Evolutionary conservation across 1,140 invertebrate genomes (phyloP).

Genomic region (Nasonia giraulti): DNA sequence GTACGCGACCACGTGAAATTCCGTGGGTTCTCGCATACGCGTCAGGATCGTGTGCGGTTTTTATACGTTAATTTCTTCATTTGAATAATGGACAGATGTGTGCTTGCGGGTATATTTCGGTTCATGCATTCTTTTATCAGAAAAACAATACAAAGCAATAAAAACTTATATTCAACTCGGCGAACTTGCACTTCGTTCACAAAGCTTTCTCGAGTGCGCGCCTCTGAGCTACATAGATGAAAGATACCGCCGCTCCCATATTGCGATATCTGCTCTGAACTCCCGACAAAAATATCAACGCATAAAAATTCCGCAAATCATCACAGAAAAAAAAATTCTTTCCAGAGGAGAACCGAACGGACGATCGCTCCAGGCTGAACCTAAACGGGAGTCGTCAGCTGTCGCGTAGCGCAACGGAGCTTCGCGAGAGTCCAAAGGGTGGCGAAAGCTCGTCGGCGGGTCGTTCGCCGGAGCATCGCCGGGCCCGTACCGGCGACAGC

Average conservation of each 20-base stretch:
- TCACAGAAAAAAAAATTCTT: neutral
- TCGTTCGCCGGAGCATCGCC: slow-evolving; percentile 55
- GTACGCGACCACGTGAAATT: no score
- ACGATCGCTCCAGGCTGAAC: slow-evolving; percentile 58
- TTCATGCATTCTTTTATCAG: neutral
- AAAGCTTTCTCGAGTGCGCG: no score
- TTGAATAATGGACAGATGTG: neutral
- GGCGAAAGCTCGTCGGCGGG: slow-evolving; percentile 50
- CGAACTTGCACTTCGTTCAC: no score
- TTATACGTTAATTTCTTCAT: neutral
- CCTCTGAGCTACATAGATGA: no score
- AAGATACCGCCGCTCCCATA: no score
- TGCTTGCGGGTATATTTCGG: neutral
- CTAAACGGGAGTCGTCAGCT: slow-evolving; percentile 69
- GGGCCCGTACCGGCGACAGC: slow-evolving; percentile 40
- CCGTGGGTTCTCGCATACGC: no score
- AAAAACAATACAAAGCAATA: no score
- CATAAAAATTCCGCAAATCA: no score
- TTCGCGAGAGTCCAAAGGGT: slow-evolving; percentile 60
- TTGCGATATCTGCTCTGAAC: no score
- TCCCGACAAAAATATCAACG: no score
- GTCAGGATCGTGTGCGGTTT: no score
- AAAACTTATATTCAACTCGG: neutral
- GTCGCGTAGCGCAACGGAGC: slow-evolving; percentile 72
- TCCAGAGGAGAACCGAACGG: slow-evolving; percentile 3